These are phyloP conservation scores for Scaptomyza tumidula DNA, from an alignment of 2,888 invertebrate genomes.

Conservation along the genomic window DNA sequence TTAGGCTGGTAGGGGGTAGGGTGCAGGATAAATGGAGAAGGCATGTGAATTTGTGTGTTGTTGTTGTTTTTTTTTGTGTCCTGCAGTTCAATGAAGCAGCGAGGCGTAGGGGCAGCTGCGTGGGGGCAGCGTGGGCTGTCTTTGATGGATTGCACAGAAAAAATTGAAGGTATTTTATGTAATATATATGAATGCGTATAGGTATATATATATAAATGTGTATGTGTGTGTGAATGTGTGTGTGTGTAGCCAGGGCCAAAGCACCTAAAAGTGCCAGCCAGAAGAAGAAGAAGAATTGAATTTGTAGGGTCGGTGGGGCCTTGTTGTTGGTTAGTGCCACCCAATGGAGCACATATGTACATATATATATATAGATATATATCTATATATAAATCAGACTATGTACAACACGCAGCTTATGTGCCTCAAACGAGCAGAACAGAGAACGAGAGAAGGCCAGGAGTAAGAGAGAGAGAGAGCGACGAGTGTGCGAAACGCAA, in stretches of 20 bases:
- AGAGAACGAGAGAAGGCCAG: not conserved
- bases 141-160: constrained; percentile 76
- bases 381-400: constrained; percentile 1
- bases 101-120: constrained; percentile 2
- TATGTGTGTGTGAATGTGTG: not conserved
- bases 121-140: constrained; percentile 41
- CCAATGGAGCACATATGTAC: constrained; percentile 38
- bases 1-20: not conserved
- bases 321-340: constrained; percentile 5
- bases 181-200: constrained; percentile 47
- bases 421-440: constrained; percentile 7
- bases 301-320: not conserved
- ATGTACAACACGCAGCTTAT: constrained; percentile 25
- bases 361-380: constrained; percentile 13
- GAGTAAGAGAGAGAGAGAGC: constrained; percentile 15
- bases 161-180: constrained; percentile 76
- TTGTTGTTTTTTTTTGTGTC: not conserved
- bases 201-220: not conserved
- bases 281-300: not conserved
- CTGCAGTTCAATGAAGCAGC: constrained; percentile 48
- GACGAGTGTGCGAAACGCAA: not conserved
- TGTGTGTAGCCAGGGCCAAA: constrained; percentile 29
- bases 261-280: constrained; percentile 20
- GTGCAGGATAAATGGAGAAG: not conserved
- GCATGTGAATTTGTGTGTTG: constrained; percentile 1